These are phyloP conservation scores for Pedetes capensis DNA, from an alignment of 2,113 vertebrate genomes.

Conservation along the genomic window DNA sequence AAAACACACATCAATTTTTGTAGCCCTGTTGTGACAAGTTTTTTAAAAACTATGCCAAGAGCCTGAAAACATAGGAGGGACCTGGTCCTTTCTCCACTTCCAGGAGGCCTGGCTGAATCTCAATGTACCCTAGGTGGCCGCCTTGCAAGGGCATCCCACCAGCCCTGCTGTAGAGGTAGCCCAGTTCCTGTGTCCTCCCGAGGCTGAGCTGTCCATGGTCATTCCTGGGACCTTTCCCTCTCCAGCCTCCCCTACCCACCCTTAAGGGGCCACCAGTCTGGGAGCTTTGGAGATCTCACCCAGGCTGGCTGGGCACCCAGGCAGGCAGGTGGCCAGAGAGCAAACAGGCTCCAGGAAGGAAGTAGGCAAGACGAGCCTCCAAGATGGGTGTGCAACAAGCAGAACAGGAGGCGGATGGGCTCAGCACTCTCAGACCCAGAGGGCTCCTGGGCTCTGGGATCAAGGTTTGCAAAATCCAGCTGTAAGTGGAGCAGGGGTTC, in stretches of 20 bases:
- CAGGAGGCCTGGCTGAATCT: neutral
- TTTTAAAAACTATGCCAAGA: neutral
- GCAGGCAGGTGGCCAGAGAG: neutral
- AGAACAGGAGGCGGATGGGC: neutral
- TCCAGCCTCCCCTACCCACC: neutral
- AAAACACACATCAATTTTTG: neutral
- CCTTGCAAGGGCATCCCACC: neutral
- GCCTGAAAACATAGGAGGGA: neutral
- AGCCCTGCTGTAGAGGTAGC: neutral
- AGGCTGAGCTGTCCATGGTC: neutral
- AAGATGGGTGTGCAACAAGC: neutral
- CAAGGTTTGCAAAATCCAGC: conserved; percentile 51
- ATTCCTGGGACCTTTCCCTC: neutral
- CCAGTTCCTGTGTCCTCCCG: neutral
- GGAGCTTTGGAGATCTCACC: neutral
- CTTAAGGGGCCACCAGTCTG: neutral
- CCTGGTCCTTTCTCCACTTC: neutral
- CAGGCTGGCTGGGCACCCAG: neutral
- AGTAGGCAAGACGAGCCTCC: neutral
- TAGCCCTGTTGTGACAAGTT: neutral
- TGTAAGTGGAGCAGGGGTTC: conserved; percentile 36
- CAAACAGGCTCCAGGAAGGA: conserved; percentile 29
- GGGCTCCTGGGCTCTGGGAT: neutral
- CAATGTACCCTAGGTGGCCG: neutral
- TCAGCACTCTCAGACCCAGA: neutral